Conservation (phyloP, 1,140 invertebrate genomes). For the Eriocheir sinensis region DNA sequence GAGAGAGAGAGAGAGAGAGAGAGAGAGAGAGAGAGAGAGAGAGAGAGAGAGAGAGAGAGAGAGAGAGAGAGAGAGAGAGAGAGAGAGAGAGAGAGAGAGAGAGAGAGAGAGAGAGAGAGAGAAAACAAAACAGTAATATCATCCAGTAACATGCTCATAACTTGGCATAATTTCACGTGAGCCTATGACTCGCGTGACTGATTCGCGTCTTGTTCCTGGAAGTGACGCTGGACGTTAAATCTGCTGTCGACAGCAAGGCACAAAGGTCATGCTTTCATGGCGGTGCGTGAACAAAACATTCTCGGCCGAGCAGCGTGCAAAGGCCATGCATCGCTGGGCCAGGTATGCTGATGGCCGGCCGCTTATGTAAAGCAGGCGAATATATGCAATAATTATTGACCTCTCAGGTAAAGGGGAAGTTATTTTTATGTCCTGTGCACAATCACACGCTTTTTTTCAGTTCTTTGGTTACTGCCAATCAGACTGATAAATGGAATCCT, state of each 20-base stretch:
- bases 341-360: background rate
- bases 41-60: background rate
- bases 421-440: no score
- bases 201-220: no score
- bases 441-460: no score
- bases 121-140: background rate
- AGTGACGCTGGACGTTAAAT: background rate
- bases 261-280: background rate
- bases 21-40: background rate
- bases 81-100: slow-evolving; percentile 25
- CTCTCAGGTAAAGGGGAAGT: no score
- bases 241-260: background rate
- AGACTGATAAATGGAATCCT: no score
- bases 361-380: no score
- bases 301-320: background rate
- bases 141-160: no score
- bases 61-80: background rate
- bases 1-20: background rate
- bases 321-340: background rate
- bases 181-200: no score
- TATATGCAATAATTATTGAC: no score
- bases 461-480: no score
- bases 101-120: background rate
- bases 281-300: background rate
- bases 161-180: no score